phyloP scores from a whole-genome alignment of 2,888 invertebrate species.

The Scaptomyza flava region DNA sequence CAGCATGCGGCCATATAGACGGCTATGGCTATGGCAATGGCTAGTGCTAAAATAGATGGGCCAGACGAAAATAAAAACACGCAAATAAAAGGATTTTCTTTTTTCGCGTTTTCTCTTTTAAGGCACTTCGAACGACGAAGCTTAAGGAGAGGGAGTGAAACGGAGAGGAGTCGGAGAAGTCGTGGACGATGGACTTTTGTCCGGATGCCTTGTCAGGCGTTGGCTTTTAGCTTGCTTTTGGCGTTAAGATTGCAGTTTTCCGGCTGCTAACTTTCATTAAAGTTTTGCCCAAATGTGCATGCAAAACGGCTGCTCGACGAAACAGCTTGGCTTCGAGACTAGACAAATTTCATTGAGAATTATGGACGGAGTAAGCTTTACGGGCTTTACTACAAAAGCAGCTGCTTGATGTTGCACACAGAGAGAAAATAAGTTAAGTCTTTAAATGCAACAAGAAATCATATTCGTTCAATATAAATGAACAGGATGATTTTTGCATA shows the following conservation, averaged over 20 bases:
- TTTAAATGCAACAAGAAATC: too few relatives aligned
- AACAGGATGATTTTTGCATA: neutral
- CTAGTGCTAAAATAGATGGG: constrained; percentile 46
- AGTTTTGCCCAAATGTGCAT: constrained; percentile 46
- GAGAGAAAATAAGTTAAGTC: neutral
- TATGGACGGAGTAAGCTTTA: constrained; percentile 32
- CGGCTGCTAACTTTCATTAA: constrained; percentile 70
- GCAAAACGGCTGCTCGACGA: constrained; percentile 41
- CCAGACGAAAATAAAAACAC: constrained; percentile 75
- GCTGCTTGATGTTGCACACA: neutral
- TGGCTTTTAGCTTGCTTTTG: constrained; percentile 49
- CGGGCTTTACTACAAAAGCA: constrained; percentile 9
- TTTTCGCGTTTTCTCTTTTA: constrained; percentile 65
- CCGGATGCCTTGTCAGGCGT: constrained; percentile 30
- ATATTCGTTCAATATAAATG: neutral
- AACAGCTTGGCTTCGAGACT: constrained; percentile 46
- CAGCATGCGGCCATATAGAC: constrained; percentile 62
- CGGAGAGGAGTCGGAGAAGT: neutral
- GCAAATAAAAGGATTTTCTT: constrained; percentile 68
- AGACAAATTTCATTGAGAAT: constrained; percentile 63
- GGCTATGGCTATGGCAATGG: constrained; percentile 20
- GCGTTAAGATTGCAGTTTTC: constrained; percentile 71
- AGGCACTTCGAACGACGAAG: constrained; percentile 12
- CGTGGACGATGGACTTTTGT: constrained; percentile 10
- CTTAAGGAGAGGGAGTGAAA: neutral